Evolutionary conservation across 2,113 vertebrate species (phyloP).

Genomic region (Ancistrus triradiatus): DNA sequence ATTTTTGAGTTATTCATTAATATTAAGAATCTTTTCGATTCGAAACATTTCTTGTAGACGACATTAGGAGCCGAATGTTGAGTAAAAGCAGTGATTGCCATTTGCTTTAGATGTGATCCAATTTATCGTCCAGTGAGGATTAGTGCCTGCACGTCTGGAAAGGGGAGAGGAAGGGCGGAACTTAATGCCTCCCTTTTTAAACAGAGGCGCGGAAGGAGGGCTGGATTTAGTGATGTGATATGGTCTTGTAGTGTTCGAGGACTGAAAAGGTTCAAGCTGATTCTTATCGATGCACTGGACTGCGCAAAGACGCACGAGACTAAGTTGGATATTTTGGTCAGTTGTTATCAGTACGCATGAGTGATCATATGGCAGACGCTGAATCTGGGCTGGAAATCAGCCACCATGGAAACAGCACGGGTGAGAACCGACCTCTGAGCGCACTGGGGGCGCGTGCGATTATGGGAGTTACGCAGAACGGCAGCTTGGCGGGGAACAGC

Average conservation of each 20-base stretch:
- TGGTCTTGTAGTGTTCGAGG: background rate
- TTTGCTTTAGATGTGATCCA: too few relatives aligned
- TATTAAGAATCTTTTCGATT: too few relatives aligned
- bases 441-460: background rate
- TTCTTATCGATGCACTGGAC: background rate
- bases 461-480: slow-evolving; percentile 16
- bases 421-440: slow-evolving; percentile 37
- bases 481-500: slow-evolving; percentile 31
- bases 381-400: background rate
- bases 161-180: slow-evolving; percentile 12
- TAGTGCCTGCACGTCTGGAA: background rate
- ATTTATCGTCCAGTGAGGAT: background rate
- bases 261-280: background rate
- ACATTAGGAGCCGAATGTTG: too few relatives aligned
- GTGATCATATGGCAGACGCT: background rate
- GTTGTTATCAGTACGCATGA: background rate
- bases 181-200: slow-evolving; percentile 17
- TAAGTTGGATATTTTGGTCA: background rate
- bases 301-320: background rate
- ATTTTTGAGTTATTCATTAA: background rate
- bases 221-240: slow-evolving; percentile 11
- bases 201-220: background rate
- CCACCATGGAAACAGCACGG: slow-evolving; percentile 7
- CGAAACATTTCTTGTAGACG: too few relatives aligned
- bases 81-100: too few relatives aligned